Evolutionary conservation across 1,140 invertebrate genomes (phyloP).

Genomic region (Rhagoletis zephyria): DNA sequence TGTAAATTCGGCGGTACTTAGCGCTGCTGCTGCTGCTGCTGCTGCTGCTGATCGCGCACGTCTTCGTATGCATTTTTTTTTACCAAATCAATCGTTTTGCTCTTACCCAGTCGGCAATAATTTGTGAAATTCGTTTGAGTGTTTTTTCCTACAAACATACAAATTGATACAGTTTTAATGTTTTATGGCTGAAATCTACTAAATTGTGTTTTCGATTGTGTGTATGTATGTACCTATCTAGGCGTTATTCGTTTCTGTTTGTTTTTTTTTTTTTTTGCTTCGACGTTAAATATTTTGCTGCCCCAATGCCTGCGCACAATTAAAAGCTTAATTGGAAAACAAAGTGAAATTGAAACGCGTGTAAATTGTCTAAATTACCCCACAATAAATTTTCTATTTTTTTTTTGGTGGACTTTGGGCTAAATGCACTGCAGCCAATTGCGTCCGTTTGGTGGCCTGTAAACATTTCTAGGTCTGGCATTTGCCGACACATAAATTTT

Average conservation of each 20-base stretch:
- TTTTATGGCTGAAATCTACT: too few species aligned
- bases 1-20: not conserved
- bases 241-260: not conserved
- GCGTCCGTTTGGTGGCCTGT: not conserved
- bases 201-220: too few species aligned
- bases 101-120: not conserved
- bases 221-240: too few species aligned
- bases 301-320: not conserved
- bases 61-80: conserved; percentile 4
- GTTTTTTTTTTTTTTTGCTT: not conserved
- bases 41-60: not conserved
- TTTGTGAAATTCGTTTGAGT: not conserved
- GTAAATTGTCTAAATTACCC: not conserved
- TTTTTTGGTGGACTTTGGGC: not conserved
- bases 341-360: not conserved
- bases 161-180: too few species aligned
- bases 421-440: not conserved
- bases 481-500: not conserved
- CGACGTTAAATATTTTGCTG: not conserved
- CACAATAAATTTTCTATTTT: not conserved
- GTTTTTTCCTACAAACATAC: too few species aligned
- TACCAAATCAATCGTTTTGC: not conserved
- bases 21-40: not conserved
- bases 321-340: not conserved
- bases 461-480: not conserved